Percentiles rank a stretch among this genome's conserved stretches.
Conservation (phyloP, 1,140 invertebrate species). For the Schlechtendalia chinensis region DNA sequence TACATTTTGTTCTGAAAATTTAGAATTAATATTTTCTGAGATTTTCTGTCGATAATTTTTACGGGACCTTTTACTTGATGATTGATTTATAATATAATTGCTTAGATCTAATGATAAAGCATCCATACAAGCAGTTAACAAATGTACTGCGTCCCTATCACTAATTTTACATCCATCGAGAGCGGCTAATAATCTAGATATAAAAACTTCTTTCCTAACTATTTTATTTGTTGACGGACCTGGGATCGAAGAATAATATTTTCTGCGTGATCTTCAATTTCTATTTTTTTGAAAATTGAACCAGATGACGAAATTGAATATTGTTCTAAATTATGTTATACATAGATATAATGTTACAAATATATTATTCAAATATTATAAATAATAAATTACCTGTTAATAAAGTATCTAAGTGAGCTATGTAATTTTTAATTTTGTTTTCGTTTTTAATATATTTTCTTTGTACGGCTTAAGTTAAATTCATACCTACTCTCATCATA, state of each 20-base stretch:
- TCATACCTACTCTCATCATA: conserved; percentile 12
- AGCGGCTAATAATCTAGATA: background rate
- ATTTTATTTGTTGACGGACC: background rate
- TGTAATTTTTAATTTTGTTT: background rate
- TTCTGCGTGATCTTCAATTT: background rate
- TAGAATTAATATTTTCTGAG: background rate
- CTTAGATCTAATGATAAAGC: background rate
- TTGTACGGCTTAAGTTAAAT: background rate
- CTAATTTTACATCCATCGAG: conserved; percentile 2
- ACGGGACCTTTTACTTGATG: background rate
- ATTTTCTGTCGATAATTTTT: background rate
- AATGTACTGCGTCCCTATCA: conserved; percentile 11
- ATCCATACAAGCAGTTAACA: background rate
- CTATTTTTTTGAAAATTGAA: background rate
- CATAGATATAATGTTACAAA: background rate
- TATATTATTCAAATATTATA: background rate
- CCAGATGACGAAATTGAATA: background rate
- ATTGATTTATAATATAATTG: background rate
- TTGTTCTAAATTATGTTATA: conserved; percentile 14
- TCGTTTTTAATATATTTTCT: background rate
- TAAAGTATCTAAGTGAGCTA: background rate
- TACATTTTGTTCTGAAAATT: background rate
- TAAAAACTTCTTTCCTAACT: background rate
- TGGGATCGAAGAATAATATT: background rate
- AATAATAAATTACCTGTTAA: background rate